Evolutionary conservation across 2,797 vertebrate genomes (phyloP).

Genomic region (Scolopax bukidnonensis): DNA sequence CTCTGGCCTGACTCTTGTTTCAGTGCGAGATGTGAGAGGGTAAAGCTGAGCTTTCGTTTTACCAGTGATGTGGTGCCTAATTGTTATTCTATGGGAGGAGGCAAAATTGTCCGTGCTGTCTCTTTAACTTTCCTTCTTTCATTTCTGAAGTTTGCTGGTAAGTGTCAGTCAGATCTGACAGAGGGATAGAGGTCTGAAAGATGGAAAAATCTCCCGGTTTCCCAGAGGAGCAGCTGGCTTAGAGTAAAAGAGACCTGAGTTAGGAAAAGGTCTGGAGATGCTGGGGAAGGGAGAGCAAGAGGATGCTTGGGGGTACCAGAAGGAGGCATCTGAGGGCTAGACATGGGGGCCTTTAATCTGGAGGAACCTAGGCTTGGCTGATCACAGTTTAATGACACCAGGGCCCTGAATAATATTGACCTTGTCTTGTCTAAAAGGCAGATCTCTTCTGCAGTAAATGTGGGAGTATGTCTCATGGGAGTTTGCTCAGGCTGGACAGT

Average conservation of each 20-base stretch:
- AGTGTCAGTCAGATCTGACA: background rate
- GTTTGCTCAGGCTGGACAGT: background rate
- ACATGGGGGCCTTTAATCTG: too few species aligned
- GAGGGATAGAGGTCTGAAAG: background rate
- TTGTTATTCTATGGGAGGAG: background rate
- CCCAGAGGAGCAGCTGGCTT: background rate
- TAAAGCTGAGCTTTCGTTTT: background rate
- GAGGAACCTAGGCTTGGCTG: background rate
- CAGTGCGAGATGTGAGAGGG: background rate
- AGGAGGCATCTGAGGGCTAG: background rate
- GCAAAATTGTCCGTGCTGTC: rapidly evolving
- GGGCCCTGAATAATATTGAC: background rate
- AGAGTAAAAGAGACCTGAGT: background rate
- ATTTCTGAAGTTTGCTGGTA: background rate
- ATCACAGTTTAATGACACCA: rapidly evolving
- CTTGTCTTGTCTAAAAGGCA: background rate
- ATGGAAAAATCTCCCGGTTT: background rate
- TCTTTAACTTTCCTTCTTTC: background rate
- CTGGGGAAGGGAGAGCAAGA: background rate
- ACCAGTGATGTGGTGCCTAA: background rate
- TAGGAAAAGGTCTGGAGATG: background rate
- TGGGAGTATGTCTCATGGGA: background rate
- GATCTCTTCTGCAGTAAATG: background rate
- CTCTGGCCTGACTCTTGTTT: background rate
- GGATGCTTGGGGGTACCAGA: background rate